Evolutionary conservation across 2,113 vertebrate genomes (phyloP), one percentile per base, ranked within the genome.

Genomic region (Paedocypris sp.): DNA sequence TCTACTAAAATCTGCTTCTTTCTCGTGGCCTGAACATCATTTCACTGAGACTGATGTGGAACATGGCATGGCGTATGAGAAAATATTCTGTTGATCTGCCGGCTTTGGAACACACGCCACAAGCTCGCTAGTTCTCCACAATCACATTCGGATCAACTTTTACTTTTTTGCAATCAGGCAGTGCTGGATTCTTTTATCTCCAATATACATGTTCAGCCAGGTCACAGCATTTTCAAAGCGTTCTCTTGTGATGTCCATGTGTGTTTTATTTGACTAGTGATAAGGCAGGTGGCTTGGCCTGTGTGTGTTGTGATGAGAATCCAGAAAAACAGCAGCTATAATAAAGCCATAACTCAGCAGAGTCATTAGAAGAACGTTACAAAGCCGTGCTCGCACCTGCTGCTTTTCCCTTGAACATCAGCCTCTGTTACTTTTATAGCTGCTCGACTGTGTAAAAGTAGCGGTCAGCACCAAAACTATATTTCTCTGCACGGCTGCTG

Each of bases 281-380:
- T 77, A 76, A 62, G 73, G 80, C 82, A 85, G 83, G 81, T 86
- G 83, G 79, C 73, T 68, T 74, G 70, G 81, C 74, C 79, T 82
- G 68, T 51, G 69, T 41, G n/a, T n/a, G 42, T 13, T 68, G 59
- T 77, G 66, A 72, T 79, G 69, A 75, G 71, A 77, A 79, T 83
- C 31, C 38, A 43, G 53, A 16, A 32, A 43, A 58, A 43, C 32
- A 79, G 78, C 73, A 25, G 10, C 66, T 69, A 77, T 72, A 81
- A 85, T 84, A 83, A 85, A 87, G 72, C 78, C 73, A 82, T 85
- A 84, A 85, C 76, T 64, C 67, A 67, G 74, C 71, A 69, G 61
- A 36, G 68, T 67, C 77, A 79, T 77, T 73, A 68, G 69, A 67
- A 73, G 70, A 67, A 78, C 73, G 70, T 79, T 79, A 74, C 68